A percentile compares a stretch with the other conserved stretches of the same genome.
Conservation (phyloP, 2,888 invertebrate species). For the Plebejus argus region DNA sequence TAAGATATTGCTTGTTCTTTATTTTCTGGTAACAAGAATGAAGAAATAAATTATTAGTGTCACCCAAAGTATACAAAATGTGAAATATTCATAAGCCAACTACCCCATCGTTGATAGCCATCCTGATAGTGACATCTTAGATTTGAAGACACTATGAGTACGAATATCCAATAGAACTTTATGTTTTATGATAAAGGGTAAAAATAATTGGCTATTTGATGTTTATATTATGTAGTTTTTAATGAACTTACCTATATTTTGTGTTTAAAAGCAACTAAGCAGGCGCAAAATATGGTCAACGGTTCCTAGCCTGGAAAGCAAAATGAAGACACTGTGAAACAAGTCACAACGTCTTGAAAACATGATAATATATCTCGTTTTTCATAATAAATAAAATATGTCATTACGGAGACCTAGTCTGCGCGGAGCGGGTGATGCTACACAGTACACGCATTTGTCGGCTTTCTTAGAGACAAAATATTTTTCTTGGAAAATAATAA, state of each 20-base stretch:
- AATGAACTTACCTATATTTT: too few relatives aligned
- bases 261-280: too few relatives aligned
- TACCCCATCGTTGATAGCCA: too few relatives aligned
- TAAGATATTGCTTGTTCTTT: conserved; percentile 31
- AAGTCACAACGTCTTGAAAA: neutral
- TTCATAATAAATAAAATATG: neutral
- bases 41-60: neutral
- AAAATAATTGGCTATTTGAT: too few relatives aligned
- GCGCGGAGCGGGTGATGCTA: neutral
- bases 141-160: too few relatives aligned
- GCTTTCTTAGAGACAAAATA: neutral
- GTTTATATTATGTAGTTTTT: neutral
- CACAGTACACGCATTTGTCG: neutral
- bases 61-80: neutral
- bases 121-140: too few relatives aligned
- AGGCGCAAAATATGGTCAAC: too few relatives aligned
- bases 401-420: conserved; percentile 4
- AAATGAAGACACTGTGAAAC: neutral
- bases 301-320: too few relatives aligned
- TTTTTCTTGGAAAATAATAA: neutral
- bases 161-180: too few relatives aligned
- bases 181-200: too few relatives aligned
- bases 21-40: neutral
- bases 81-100: too few relatives aligned
- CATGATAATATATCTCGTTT: too few relatives aligned